phyloP scores from a whole-genome alignment of 2,797 vertebrate genomes.

The Sternarchorhynchus goeldii region DNA sequence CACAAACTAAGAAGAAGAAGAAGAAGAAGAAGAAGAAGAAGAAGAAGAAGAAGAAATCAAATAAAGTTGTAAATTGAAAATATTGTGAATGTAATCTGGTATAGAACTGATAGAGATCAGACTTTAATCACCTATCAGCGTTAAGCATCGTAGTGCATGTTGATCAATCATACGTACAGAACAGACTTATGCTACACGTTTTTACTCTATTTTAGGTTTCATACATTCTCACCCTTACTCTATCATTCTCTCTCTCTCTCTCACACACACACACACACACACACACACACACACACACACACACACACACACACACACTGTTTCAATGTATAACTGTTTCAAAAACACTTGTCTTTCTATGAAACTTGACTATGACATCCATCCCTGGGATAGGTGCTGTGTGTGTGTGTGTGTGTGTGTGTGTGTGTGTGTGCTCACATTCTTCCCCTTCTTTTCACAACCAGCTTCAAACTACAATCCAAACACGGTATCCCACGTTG shows the following conservation, averaged over 20 bases:
- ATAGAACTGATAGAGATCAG: background rate
- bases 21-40: background rate
- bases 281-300: constrained; percentile 21
- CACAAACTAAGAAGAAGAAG: background rate
- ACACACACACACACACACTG: constrained; percentile 16
- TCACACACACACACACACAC: constrained; percentile 12
- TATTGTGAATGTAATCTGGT: too few relatives aligned
- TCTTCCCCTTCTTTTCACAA: constrained; percentile 56
- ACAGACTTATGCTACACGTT: background rate
- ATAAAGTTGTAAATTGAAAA: too few relatives aligned
- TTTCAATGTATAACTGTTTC: constrained; percentile 7
- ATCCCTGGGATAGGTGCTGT: constrained; percentile 63
- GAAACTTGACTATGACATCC: constrained; percentile 53
- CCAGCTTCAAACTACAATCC: constrained; percentile 57
- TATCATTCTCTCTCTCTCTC: too few relatives aligned
- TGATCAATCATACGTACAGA: background rate
- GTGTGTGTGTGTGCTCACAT: constrained; percentile 37
- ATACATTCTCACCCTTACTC: background rate
- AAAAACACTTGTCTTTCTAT: constrained; percentile 36
- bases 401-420: constrained; percentile 44
- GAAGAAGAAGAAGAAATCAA: background rate
- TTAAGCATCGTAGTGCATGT: background rate
- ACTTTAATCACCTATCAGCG: background rate
- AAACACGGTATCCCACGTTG: constrained; percentile 59
- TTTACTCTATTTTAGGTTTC: background rate